Evolutionary conservation across 2,113 vertebrate genomes (phyloP), one percentile per base, ranked within the genome.

Genomic region (Tapirus terrestris): DNA sequence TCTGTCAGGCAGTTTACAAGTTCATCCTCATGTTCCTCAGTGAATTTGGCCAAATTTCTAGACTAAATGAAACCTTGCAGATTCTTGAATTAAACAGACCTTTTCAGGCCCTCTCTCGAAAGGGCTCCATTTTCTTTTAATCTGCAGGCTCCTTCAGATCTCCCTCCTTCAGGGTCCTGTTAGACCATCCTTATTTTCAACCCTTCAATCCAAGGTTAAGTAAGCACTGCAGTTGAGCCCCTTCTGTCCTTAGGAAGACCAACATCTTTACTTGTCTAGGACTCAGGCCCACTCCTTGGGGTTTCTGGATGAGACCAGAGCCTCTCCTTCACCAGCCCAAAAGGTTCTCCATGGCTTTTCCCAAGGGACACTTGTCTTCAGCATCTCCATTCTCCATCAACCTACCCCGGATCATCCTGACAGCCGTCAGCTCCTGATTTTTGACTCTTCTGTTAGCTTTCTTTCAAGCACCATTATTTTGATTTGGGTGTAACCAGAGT

Each of bases 21-120:
- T 51, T 61, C n/a, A 67, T 73, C 79, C 60, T 94, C 27, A 2
- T 45, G 68, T n/a, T 94, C 63, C 51, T 90, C 17, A 10, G n/a
- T 4, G 23, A 82, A 13, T 89, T 67, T 73, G 61, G 43, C 60
- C 36, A 91, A 73, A 89, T 67, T 94, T 96, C 48, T 96, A 76
- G 73, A 76, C 76, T 43, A 72, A 79, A 45, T 70, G 16, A 51
- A 80, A 58, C 1, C 23, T 75, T 89, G 13, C 11, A 86, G 23
- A 31, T 82, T 45, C 89, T 93, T 65, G 58, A 29, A 61, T 93
- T 72, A 45, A 97, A 63, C 25, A 91, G 76, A 53, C 23, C 6
- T 0, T 94, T 91, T 27, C 6, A 68, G 17, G 4, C 84, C 56
- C 14, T 61, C 45, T 68, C 43, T 67, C 11, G 84, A 68, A 96